Evolutionary conservation across 2,797 vertebrate genomes (phyloP).

Genomic region (Microctenopoma stevenorrisi): DNA sequence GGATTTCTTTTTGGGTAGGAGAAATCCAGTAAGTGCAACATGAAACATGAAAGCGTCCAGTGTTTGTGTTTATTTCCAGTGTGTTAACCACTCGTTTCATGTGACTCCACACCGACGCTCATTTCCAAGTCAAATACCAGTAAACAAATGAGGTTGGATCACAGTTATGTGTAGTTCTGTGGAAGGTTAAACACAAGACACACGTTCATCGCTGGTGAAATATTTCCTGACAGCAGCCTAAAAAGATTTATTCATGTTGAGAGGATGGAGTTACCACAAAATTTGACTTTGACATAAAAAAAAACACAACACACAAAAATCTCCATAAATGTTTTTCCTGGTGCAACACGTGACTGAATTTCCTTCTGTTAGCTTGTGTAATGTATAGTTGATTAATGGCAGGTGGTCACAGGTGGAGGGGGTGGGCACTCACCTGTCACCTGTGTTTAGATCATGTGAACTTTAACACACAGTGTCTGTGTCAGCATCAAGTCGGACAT

Average conservation of each 20-base stretch:
- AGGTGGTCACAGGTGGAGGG: too few species aligned
- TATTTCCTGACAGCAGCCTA: not conserved
- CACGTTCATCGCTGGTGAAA: too few species aligned
- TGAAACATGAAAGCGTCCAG: slow-evolving; percentile 2
- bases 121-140: slow-evolving; percentile 53
- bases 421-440: too few species aligned
- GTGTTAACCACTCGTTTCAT: not conserved
- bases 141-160: slow-evolving; percentile 32
- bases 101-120: not conserved
- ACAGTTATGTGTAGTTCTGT: not conserved
- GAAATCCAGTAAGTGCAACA: not conserved
- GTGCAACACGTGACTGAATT: too few species aligned
- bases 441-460: too few species aligned
- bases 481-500: not conserved
- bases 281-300: not conserved
- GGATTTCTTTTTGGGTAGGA: rapidly evolving
- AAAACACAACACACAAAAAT: not conserved
- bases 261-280: not conserved
- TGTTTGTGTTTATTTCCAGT: not conserved
- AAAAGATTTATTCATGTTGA: not conserved
- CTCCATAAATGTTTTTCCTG: too few species aligned
- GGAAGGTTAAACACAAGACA: not conserved
- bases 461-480: too few species aligned
- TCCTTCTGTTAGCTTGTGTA: too few species aligned
- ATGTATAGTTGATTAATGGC: too few species aligned